Evolutionary conservation across 1,140 invertebrate genomes (phyloP), one percentile per base, ranked within the genome.

Genomic region (Calephelis virginiensis): DNA sequence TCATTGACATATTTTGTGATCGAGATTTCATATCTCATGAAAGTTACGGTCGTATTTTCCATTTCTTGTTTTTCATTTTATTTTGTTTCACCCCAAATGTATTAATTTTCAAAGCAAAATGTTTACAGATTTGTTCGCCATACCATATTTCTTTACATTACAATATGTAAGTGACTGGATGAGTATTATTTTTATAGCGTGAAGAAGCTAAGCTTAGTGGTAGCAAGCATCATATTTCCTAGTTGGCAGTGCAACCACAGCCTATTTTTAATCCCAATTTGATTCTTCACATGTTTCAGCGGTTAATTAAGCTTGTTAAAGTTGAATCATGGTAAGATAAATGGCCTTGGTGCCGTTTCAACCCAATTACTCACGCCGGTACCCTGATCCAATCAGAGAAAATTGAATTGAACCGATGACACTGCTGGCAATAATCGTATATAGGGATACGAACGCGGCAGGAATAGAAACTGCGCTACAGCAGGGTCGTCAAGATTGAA

Each of bases 301-400:
- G 17, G 14, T 56, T 56, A 56, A 56, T 56, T 56, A 28, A 56
- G 53, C 28, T 56, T 28, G 53, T 56, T 56, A 37, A 12, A 17
- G 53, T 59, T 59, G 53, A 59, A 59, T 59, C 53, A 59, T 59
- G 9, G 53, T 59, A 7, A 59, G 53, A 59, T 59, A 28, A 56
- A 6, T 37, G 12, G 53, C 53, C 50, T 56, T 56, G 50, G 9
- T 12, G 14, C 50, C 28, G 11, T 28, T 56, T 56, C 8, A 43
- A 43, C 40, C 8, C 10, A 10, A 14, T 56, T 37, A 6, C 49
- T 50, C 13, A 37, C 28, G 17, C 53, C 14, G 12, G 28, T 56
- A 56, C 11, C 5, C 17, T 28, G 17, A 28, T 8, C 53, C 12
- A 50, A 13, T 6, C 48, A 50, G 10, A n/a, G 47, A 3, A n/a